phyloP scores from a whole-genome alignment of 2,888 invertebrate genomes.

The Ptychoptera contaminata region DNA sequence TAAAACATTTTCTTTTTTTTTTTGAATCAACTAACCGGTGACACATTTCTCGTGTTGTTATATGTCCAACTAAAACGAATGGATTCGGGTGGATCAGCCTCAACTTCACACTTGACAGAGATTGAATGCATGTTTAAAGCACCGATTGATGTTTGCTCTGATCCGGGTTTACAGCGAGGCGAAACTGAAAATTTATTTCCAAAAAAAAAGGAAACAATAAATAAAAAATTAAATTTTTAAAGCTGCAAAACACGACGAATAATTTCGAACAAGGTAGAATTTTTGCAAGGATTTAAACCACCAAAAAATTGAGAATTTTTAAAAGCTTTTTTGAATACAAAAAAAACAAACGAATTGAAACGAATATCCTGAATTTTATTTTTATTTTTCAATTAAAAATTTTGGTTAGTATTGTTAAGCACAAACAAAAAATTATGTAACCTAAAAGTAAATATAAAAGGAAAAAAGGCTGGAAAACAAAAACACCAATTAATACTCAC shows the following conservation, averaged over 20 bases:
- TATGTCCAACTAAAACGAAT: slow-evolving; percentile 73
- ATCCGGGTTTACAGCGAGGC: slow-evolving; percentile 59
- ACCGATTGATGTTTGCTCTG: slow-evolving; percentile 52
- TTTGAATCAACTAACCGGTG: slow-evolving; percentile 39
- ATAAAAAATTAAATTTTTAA: not conserved
- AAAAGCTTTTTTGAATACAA: no score
- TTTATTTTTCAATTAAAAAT: no score
- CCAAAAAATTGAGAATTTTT: no score
- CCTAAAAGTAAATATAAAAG: slow-evolving; percentile 9
- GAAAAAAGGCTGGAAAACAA: not conserved
- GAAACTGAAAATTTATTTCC: slow-evolving; percentile 37
- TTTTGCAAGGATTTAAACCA: no score
- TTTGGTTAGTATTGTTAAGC: no score
- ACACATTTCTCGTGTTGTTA: slow-evolving; percentile 60
- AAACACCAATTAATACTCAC: slow-evolving; percentile 39
- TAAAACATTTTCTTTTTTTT: not conserved
- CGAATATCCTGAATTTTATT: no score
- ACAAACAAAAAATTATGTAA: slow-evolving; percentile 44
- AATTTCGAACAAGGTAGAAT: no score
- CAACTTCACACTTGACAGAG: slow-evolving; percentile 63
- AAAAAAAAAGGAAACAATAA: slow-evolving; percentile 8
- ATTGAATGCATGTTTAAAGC: slow-evolving; percentile 58
- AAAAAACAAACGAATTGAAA: no score
- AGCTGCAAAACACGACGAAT: not conserved
- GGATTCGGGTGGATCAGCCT: slow-evolving; percentile 56